phyloP scores from a whole-genome alignment of 2,888 invertebrate species.

The Lycaena phlaeas region DNA sequence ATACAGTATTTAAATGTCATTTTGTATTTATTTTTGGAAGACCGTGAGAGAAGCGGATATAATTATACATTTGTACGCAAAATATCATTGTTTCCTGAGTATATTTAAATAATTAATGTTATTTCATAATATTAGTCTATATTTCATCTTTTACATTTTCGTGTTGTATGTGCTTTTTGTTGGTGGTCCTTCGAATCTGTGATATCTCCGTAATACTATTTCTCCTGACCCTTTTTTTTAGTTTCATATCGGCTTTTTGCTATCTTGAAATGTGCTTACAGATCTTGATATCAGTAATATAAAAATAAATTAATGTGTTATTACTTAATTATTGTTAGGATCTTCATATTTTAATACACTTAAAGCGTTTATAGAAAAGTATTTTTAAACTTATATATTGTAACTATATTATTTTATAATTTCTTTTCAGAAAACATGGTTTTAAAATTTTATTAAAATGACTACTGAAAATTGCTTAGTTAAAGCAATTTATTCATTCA shows the following conservation, averaged over 20 bases:
- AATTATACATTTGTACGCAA: constrained; percentile 35
- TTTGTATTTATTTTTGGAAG: constrained; percentile 46
- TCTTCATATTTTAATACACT: too few relatives aligned
- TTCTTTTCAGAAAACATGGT: constrained; percentile 39
- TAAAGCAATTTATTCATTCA: constrained; percentile 93
- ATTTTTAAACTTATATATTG: neutral
- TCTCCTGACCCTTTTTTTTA: neutral
- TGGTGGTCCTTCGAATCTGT: neutral
- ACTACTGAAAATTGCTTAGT: constrained; percentile 79
- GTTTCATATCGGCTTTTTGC: neutral
- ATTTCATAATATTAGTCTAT: neutral
- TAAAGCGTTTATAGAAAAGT: too few relatives aligned
- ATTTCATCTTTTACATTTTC: neutral
- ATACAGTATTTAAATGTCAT: constrained; percentile 12
- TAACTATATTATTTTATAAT: too few relatives aligned
- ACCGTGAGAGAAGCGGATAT: constrained; percentile 34
- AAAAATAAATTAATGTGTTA: constrained; percentile 9
- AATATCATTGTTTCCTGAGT: constrained; percentile 17
- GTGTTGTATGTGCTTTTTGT: neutral
- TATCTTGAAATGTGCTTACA: neutral
- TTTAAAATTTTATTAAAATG: constrained; percentile 55
- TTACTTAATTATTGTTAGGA: too few relatives aligned
- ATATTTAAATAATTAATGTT: constrained; percentile 6
- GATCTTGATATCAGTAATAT: constrained; percentile 10
- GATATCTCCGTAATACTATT: neutral